Base-by-base conservation (phyloP, 30 jellyfish, hydroid and myxozoan species). In the Morbakka virulenta region DNA sequence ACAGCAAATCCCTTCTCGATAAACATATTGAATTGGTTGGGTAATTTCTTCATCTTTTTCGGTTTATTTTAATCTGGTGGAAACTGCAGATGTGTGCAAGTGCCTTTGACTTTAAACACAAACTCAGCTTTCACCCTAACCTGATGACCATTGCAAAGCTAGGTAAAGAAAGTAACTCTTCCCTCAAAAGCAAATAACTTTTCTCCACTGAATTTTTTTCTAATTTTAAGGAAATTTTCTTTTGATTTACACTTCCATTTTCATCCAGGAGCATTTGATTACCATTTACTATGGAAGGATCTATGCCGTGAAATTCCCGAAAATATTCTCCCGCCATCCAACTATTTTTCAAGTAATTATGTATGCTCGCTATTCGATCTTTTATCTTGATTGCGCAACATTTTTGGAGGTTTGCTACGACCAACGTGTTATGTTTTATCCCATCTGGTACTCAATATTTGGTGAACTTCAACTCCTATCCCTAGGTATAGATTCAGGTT, bases 1-100 rank as follows among this genome's bases (percentile, higher is more conserved):
- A 86, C 78, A 17, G 89, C 89, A 47, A 72, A 82, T 26, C 52
- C 51, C 52, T 84, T 50, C 30, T 70, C 91, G 14, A 79, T 84
- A 36, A 82, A 82, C 74, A 57, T 29, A 50, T 82, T 57, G 51
- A 21, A 62, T n/a, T 83, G 64, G 35, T 82, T 72, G 24, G 94
- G 94, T 29, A 83, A 47, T 28, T 32, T 64, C 22, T 65, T 57
- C 32, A 85, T 67, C 2, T 80, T 85, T 62, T 77, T 49, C 2
- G 77, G 63, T 25, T 51, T 30, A 27, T 74, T 28, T 2, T 63
- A 53, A n/a, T 9, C 57, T 3, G 84, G 84, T 4, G 53, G 67
- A 20, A 2, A 13, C 57, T 3, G 4, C 23, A 31, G 70, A 67
- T 62, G 66, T 63, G 74, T 41, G 22, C 77, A 61, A n/a, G 14